Evolutionary conservation across 2,113 vertebrate species (phyloP).

Genomic region (Cephalopterus ornatus): DNA sequence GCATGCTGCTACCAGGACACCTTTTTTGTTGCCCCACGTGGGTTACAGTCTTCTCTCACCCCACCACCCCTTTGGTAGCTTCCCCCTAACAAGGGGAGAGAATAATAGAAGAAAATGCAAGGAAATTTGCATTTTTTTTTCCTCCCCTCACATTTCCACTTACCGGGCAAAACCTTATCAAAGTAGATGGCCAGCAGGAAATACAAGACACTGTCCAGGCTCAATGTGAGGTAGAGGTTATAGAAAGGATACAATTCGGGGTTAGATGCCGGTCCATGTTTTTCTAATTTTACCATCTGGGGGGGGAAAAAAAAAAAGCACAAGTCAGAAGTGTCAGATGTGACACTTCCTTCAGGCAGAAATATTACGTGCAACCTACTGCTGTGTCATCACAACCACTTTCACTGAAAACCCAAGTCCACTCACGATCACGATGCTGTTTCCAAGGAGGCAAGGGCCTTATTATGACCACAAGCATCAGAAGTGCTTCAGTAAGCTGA

Average conservation of each 20-base stretch:
- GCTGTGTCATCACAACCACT: neutral
- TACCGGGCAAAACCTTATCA: constrained; percentile 87
- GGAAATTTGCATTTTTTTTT: neutral
- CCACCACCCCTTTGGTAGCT: neutral
- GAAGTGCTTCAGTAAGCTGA: neutral
- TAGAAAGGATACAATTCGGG: constrained; percentile 75
- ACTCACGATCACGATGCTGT: fast-evolving
- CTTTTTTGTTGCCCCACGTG: neutral
- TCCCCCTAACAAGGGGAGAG: neutral
- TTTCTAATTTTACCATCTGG: constrained; percentile 82
- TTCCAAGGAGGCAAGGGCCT: neutral
- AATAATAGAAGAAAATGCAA: neutral
- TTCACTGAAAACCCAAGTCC: neutral
- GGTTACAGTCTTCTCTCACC: neutral
- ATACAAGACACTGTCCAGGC: constrained; percentile 82
- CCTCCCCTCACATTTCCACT: neutral
- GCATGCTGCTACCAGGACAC: neutral
- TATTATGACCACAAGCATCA: neutral
- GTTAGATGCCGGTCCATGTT: constrained; percentile 64
- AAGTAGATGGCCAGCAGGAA: constrained; percentile 84
- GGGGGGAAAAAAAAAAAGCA: neutral
- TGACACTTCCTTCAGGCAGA: neutral
- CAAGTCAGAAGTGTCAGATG: neutral
- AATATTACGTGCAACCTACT: fast-evolving
- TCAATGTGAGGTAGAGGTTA: constrained; percentile 74